Evolutionary conservation across 2,888 invertebrate species (phyloP).

Genomic region (Machimus rusticus): DNA sequence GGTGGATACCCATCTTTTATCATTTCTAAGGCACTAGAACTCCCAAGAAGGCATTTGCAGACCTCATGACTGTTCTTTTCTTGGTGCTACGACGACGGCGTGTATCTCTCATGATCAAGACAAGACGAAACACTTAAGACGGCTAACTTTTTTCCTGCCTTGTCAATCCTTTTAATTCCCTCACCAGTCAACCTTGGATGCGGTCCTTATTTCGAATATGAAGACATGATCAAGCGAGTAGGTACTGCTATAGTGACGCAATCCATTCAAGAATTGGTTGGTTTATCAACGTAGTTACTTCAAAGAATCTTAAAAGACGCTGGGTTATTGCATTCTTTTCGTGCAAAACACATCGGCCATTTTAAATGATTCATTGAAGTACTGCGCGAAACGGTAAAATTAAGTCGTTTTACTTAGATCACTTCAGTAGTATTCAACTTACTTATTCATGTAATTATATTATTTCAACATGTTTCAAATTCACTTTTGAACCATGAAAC

Average conservation of each 20-base stretch:
- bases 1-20: neutral
- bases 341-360: neutral
- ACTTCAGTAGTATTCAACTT: neutral
- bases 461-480: too few relatives aligned
- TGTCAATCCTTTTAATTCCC: neutral
- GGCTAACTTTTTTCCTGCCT: neutral
- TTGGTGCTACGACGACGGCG: neutral
- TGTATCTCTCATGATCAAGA: neutral
- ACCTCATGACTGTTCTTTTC: neutral
- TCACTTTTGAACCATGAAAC: too few relatives aligned
- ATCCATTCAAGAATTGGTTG: neutral
- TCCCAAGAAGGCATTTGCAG: slow-evolving; percentile 9
- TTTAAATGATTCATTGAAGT: neutral
- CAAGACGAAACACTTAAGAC: neutral
- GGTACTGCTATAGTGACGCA: neutral
- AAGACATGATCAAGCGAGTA: neutral
- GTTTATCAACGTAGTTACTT: neutral
- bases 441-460: too few relatives aligned
- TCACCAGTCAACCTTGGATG: neutral
- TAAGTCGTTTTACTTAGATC: slow-evolving; percentile 13
- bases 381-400: slow-evolving; percentile 21
- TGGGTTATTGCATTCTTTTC: neutral
- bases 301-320: neutral
- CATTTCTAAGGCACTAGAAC: slow-evolving; percentile 7
- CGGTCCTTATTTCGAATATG: neutral